Base-by-base conservation (phyloP, 2,888 invertebrate genomes). In the Agrotis clavis region DNA sequence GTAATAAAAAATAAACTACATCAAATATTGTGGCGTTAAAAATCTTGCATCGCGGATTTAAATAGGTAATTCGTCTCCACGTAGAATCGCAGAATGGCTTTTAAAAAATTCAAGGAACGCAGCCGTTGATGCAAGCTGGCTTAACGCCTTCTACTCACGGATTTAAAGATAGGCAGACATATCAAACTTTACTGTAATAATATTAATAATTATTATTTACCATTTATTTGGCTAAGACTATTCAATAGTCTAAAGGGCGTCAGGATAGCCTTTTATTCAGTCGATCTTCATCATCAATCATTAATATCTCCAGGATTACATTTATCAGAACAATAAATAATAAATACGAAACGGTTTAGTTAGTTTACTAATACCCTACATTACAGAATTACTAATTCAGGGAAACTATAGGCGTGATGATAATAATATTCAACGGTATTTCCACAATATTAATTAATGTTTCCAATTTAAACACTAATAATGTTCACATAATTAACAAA, bases 81-180 rank as follows among this genome's bases (percentile, higher is more conserved):
- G 86, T 77, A 84, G 81, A 89, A 88, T 86, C 84, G 84, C 76
- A 82, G 86, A 48, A 60, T 59, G 56, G 48, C 64, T 77, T 84
- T 88, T 90, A 81, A 89, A 91, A 91, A 89, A 90, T 91, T 91
- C 87, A 91, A 87, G 87, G 85, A 87, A 88, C 88, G 82, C 83
- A 84, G 86, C 80, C 79, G 81, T 80, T 86, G 61, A 68, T 66
- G 62, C 67, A 71, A 63, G 67, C 72, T 11, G 25, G 53, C 45
- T 75, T 75, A 64, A 64, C 61, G 56, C 73, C 30, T 62, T 21
- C 30, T 70, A 78, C 71, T 67, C 63, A 80, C 53, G 45, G 75
- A 0, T 41, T n/a, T 16, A 0, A 35, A 60, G 11, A n/a, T 70
- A 30, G 7, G 45, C n/a, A n/a, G 71, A 25, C 71, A 47, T 0